Conservation (phyloP, 2,113 vertebrate genomes). For the Regulus satrapa region DNA sequence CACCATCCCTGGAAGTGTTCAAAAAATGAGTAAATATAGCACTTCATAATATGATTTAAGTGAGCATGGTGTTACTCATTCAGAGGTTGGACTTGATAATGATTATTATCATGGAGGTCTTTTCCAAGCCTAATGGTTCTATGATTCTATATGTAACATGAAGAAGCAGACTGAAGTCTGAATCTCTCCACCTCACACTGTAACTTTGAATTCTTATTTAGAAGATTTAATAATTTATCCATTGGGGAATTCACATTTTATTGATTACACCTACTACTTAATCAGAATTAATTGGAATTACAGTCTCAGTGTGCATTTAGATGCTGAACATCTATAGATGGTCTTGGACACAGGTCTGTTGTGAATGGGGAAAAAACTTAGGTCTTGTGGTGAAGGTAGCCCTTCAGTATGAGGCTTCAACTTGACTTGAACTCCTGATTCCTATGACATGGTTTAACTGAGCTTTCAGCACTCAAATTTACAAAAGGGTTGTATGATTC, state of each 20-base stretch:
- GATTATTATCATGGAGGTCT: neutral
- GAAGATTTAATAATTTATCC: neutral
- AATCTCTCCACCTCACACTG: neutral
- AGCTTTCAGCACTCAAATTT: neutral
- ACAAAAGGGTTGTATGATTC: neutral
- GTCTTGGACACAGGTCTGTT: neutral
- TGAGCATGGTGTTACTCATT: neutral
- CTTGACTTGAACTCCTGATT: neutral
- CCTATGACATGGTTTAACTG: neutral
- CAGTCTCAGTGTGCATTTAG: neutral
- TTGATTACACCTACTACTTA: neutral
- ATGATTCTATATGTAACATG: neutral
- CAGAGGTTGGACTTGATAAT: neutral
- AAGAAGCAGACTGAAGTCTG: neutral
- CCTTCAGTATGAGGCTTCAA: neutral
- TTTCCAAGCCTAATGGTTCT: neutral
- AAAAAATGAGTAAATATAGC: neutral
- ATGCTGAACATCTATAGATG: neutral
- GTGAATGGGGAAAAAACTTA: neutral
- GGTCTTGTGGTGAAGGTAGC: neutral
- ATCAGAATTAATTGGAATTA: neutral
- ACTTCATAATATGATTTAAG: neutral
- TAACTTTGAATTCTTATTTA: neutral
- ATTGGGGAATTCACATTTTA: neutral
- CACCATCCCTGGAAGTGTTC: neutral